These are phyloP conservation scores for Trichonephila inaurata DNA, from an alignment of 1,140 invertebrate species.

Conservation along the genomic window DNA sequence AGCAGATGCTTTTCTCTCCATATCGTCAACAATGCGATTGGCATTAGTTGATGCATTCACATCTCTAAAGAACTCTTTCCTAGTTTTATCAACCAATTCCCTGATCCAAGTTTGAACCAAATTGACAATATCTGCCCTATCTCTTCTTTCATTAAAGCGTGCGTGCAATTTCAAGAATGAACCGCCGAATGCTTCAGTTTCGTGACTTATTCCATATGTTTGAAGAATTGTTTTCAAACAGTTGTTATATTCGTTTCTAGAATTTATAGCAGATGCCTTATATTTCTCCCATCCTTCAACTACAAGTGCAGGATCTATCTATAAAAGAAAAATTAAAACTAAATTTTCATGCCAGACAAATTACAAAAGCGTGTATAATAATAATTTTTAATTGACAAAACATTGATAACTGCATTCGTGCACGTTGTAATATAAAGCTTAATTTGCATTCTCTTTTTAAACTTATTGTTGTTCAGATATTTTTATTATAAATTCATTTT, in stretches of 20 bases:
- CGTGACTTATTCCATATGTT: conserved; percentile 54
- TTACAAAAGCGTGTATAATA: neutral
- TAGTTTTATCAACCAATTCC: conserved; percentile 16
- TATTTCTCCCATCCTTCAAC: conserved; percentile 75
- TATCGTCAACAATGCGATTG: neutral
- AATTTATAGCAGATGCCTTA: conserved; percentile 46
- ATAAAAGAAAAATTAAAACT: neutral
- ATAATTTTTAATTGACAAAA: neutral
- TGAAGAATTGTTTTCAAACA: conserved; percentile 38
- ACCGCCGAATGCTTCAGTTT: conserved; percentile 58
- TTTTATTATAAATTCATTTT: no score
- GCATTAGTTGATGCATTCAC: neutral
- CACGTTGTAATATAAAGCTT: no score
- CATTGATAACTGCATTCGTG: no score
- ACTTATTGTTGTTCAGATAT: no score
- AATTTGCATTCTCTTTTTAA: neutral
- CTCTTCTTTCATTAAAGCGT: conserved; percentile 4
- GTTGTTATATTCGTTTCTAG: conserved; percentile 51
- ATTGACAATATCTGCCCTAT: conserved; percentile 26
- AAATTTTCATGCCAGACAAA: no score
- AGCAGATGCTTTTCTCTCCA: conserved; percentile 52
- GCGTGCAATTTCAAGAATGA: conserved; percentile 43
- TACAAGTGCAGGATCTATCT: conserved; percentile 57
- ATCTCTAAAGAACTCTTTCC: conserved; percentile 32
- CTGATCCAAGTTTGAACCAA: neutral